Evolutionary conservation across 2,113 vertebrate species (phyloP), one percentile per base, ranked within the genome.

Genomic region (Sminthopsis crassicaudata): DNA sequence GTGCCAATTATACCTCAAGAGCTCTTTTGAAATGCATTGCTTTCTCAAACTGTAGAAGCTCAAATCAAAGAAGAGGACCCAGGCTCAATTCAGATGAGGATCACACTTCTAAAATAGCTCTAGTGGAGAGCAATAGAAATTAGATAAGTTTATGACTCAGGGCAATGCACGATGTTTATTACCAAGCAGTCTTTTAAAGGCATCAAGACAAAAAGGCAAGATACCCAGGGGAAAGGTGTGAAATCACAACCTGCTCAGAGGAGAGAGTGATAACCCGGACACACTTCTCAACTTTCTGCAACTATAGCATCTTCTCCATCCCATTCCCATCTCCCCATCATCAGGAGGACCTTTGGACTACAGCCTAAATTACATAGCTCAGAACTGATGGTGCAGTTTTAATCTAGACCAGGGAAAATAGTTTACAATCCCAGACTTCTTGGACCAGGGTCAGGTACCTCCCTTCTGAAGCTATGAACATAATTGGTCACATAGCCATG

Each of bases 111-210:
- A 55, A 92, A 55, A 92, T 36, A 90, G 42, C 48, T 93, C 67
- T 52, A 36, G 36, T 50, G 94, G 53, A 95, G 95, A 84, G 0
- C 2, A 55, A 91, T 0, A 76, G 76, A 95, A 95, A 95, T 91
- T 95, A 96, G 94, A 96, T 42, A 95, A 54, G 92, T 53, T 90
- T 0, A 0, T n/a, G 67, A 53, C 55, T 26, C 36, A 91, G 52
- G 55, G 89, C 57, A 53, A 88, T 30, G 53, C 26, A 54, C 84
- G 92, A 89, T 36, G 53, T n/a, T 76, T 91, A 94, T 60, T 54
- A 91, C 55, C 91, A 76, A 67, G 93, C 0, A 55, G 76, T 46
- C 93, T 91, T 95, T 94, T 90, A 23, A 55, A 92, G 30, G 26
- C 6, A 27, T 19, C 19, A 67, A 89, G 50, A 53, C 46, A 53